phyloP scores from a whole-genome alignment of 2,113 vertebrate species.

The Megatriorchis doriae region DNA sequence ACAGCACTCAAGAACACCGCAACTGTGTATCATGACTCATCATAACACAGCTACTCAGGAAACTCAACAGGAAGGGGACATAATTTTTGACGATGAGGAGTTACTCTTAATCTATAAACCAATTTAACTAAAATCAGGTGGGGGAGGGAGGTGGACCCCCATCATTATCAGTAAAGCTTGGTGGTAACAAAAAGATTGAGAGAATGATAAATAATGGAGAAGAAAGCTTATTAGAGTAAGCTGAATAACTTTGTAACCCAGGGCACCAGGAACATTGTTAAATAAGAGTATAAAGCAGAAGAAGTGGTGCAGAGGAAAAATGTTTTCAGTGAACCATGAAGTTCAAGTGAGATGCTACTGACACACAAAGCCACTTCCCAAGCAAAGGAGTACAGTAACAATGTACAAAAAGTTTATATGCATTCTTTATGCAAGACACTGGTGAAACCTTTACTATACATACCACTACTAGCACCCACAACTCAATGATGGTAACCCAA shows the following conservation, averaged over 20 bases:
- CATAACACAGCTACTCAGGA: background rate
- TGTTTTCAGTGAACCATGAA: background rate
- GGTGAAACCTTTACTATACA: background rate
- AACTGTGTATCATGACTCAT: background rate
- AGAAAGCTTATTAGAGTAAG: background rate
- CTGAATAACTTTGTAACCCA: background rate
- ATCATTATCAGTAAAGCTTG: background rate
- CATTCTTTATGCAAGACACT: background rate
- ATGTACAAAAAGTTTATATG: background rate
- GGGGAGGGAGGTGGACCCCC: background rate
- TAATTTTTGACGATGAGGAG: background rate
- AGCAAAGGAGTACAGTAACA: background rate
- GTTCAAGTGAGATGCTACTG: background rate
- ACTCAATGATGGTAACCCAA: background rate
- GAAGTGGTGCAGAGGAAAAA: background rate
- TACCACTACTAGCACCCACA: background rate
- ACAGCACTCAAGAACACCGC: background rate
- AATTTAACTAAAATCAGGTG: background rate
- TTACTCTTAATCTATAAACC: background rate
- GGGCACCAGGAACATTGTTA: background rate
- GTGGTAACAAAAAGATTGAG: background rate
- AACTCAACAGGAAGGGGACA: background rate
- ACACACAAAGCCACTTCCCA: background rate
- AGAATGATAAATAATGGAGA: background rate
- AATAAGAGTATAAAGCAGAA: background rate